Conservation (phyloP, 2,113 vertebrate genomes). For the Megaceryle maxima region DNA sequence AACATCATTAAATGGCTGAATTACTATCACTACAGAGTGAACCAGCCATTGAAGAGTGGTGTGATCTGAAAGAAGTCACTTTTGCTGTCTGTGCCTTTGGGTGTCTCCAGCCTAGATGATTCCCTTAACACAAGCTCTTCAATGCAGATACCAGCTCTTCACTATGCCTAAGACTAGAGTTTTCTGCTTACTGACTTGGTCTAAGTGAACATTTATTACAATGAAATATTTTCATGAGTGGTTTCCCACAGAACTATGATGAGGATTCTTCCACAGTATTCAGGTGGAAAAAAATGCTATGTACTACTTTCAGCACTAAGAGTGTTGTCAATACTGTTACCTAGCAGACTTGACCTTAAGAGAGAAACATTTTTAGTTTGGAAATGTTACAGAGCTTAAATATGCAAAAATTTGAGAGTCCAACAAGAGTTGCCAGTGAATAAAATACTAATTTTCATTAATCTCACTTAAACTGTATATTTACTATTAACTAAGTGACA, state of each 20-base stretch:
- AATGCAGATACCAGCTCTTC: not conserved
- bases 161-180: not conserved
- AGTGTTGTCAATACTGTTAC: not conserved
- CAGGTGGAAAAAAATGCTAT: not conserved
- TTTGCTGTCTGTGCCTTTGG: not conserved
- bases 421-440: not conserved
- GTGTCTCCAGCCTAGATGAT: not conserved
- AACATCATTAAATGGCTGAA: not conserved
- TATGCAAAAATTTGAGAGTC: not conserved
- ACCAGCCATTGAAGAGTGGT: not conserved
- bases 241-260: not conserved
- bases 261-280: not conserved
- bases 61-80: not conserved
- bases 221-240: not conserved
- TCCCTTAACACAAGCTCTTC: not conserved
- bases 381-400: not conserved
- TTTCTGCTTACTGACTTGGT: not conserved
- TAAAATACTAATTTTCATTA: slow-evolving; percentile 39
- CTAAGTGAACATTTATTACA: not conserved
- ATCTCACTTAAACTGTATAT: slow-evolving; percentile 6
- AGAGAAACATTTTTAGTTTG: not conserved
- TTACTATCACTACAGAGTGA: not conserved
- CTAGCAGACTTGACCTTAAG: not conserved
- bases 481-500: not conserved
- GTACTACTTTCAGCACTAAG: not conserved